These are phyloP conservation scores for Aselliscus stoliczkanus DNA, from an alignment of 2,797 vertebrate genomes.

Conservation along the genomic window DNA sequence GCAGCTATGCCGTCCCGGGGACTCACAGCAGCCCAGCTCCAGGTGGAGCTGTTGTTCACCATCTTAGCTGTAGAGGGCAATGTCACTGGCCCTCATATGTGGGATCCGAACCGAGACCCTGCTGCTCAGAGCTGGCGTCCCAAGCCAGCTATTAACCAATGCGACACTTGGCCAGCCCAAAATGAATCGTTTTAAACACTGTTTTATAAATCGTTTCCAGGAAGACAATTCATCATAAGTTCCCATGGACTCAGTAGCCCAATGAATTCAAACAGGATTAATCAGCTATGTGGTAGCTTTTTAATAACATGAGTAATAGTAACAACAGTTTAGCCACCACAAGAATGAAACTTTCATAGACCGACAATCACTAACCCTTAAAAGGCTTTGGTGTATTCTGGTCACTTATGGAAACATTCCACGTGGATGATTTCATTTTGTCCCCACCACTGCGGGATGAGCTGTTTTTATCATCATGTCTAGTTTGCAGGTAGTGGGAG, in stretches of 20 bases:
- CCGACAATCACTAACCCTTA: rapidly evolving
- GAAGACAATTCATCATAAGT: neutral
- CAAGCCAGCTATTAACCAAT: too few relatives aligned
- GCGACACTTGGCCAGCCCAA: too few relatives aligned
- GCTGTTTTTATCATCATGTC: rapidly evolving
- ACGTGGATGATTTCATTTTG: rapidly evolving
- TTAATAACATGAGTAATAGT: rapidly evolving
- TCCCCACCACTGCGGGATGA: rapidly evolving
- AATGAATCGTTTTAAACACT: neutral
- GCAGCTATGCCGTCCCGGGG: too few relatives aligned
- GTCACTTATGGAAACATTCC: neutral
- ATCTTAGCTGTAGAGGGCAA: too few relatives aligned
- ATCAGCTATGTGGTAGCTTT: neutral
- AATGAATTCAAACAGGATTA: neutral
- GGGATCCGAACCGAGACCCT: too few relatives aligned
- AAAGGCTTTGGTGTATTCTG: rapidly evolving
- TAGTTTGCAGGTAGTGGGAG: neutral
- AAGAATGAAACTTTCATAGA: too few relatives aligned
- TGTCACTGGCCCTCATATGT: too few relatives aligned
- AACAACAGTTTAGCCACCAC: rapidly evolving
- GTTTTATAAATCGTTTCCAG: neutral
- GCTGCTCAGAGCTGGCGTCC: too few relatives aligned
- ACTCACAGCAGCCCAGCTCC: too few relatives aligned
- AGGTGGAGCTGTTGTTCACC: too few relatives aligned
- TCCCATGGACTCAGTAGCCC: neutral